Base-by-base conservation (phyloP, 1,140 invertebrate species). In the Drosophila bocki region DNA sequence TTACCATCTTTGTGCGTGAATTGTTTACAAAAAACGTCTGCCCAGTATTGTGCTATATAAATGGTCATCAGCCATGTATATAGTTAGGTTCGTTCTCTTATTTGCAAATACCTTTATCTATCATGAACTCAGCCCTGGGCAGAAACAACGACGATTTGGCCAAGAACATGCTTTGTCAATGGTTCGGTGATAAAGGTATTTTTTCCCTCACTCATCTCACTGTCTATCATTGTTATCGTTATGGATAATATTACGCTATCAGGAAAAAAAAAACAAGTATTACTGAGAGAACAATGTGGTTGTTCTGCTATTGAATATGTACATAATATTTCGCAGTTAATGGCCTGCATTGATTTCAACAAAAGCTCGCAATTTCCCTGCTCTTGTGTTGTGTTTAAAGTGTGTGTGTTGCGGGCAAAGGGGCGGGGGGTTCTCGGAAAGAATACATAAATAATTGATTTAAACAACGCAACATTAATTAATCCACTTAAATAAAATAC, bases 1-100 rank as follows among this genome's bases (percentile, higher is more conserved):
- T 92, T 92, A 92, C 85, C 88, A 92, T 56, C 80, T 92, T 92
- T 92, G 91, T 92, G 91, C 91, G 91, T 92, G 91, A 92, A 92
- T 92, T 92, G 91, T 92, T 92, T 92, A 92, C 91, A 92, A 92
- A 92, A 92, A 92, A 92, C 91, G 91, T 92, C 91, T 92, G 91
- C 91, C 91, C 91, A 92, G 84, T 92, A 91, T 88, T 87, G 51
- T 32, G 60, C 57, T 75, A 85, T 90, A 78, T 80, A 86, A 76
- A 87, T 84, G 69, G 57, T 82, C 51, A 70, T 39, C 8, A 42
- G 62, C 57, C 62, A 70, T 69, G 51, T 78, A 79, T 81, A 86
- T 74, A 85, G 74, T 72, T 80, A 26, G 41, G 33, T 29, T 75
- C 44, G 44, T 51, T 62, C 65, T 63, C 48, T 48, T 41, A 33